Base-by-base conservation (phyloP, 2,113 vertebrate genomes). In the Numida meleagris region DNA sequence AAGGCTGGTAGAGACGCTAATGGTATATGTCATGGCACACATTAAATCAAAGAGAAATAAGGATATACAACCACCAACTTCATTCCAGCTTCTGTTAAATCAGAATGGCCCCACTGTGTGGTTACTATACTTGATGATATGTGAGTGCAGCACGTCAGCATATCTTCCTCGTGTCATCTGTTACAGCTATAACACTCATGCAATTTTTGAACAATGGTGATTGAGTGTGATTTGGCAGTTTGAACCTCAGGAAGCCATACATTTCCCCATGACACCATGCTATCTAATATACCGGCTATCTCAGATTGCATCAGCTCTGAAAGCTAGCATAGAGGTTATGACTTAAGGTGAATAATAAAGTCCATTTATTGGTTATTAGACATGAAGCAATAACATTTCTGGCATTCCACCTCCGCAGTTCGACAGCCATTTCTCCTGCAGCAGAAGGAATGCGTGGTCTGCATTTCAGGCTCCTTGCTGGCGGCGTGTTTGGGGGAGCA, bases 291-390 rank as follows among this genome's bases (percentile, higher is more conserved):
- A 81, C 8, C 55, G 55, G 59, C 59, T 92, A 63, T 82, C 86
- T 93, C 36, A 16, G 51, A 42, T 91, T 95, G 92, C 82, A 90
- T 89, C 42, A 55, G 33, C 68, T 86, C 61, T 68, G 76, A 88
- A 86, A 63, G 38, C 20, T 65, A 81, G 23, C 31, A 9, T 4
- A 78, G 50, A 57, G 40, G 29, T 67, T 81, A 43, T 77, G 73
- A 72, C 82, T 94, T 86, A 88, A 63, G 10, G 40, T 63, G 70
- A 96, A 93, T 78, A 92, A 83, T 93, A 84, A 93, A 90, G 92
- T 67, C 53, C 46, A 86, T 82, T 74, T 93, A 84, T 90, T 92
- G 46, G 65, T 90, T 95, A 90, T 96, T 92, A 90, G 68, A 88
- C 55, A 74, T 1, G 38, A 72, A 82, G 73, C 65, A 84, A 57